phyloP scores from a whole-genome alignment of 2,888 invertebrate species.

The Ennomos fuscantarius region DNA sequence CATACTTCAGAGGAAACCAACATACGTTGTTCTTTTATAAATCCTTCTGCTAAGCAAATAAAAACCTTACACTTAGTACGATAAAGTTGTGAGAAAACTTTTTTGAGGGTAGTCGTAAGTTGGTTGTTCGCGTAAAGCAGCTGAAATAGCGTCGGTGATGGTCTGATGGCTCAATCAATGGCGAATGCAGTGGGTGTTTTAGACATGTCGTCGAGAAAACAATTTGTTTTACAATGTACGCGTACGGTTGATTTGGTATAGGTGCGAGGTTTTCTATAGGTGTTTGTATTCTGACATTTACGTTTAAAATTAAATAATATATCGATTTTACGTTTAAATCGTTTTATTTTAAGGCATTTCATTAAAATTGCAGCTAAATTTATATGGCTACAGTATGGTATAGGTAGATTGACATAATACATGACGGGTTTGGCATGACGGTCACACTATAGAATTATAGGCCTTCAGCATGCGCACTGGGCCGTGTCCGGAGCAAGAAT shows the following conservation, averaged over 20 bases:
- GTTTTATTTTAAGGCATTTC: background rate
- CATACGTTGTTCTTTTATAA: conserved; percentile 22
- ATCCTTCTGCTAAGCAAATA: conserved; percentile 19
- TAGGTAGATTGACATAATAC: too few relatives aligned
- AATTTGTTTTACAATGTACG: conserved; percentile 77
- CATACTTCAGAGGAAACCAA: conserved; percentile 62
- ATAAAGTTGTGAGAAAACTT: conserved; percentile 28
- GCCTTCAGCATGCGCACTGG: too few relatives aligned
- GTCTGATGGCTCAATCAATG: conserved; percentile 82
- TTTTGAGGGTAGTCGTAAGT: conserved; percentile 33
- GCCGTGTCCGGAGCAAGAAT: too few relatives aligned
- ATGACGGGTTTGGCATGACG: too few relatives aligned
- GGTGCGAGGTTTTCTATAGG: conserved; percentile 33
- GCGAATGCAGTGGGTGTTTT: conserved; percentile 65
- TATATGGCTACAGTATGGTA: too few relatives aligned
- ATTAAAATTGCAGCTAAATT: too few relatives aligned
- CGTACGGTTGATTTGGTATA: conserved; percentile 34
- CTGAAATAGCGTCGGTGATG: conserved; percentile 73
- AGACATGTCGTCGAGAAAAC: conserved; percentile 75
- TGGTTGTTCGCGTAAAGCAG: conserved; percentile 60
- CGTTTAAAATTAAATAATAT: too few relatives aligned
- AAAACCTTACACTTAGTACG: conserved; percentile 18
- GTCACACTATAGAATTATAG: too few relatives aligned
- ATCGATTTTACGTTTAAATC: too few relatives aligned
- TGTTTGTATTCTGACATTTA: conserved; percentile 3